A percentile compares a stretch with the other conserved stretches of the same genome.
phyloP scores from a whole-genome alignment of 2,113 vertebrate species.

The Falcunculus frontatus region DNA sequence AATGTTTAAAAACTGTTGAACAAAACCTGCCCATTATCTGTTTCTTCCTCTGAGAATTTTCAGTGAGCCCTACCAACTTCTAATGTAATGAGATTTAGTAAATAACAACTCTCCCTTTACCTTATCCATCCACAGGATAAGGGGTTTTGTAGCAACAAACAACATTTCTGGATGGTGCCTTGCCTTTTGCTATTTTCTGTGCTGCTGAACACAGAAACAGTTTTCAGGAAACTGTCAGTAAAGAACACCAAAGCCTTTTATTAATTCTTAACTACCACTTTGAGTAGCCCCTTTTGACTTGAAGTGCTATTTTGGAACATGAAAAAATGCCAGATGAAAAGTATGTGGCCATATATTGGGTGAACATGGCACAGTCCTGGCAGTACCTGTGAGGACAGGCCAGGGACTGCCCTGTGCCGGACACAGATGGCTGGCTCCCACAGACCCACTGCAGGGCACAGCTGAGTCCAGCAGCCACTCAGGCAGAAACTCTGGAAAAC shows the following conservation, averaged over 20 bases:
- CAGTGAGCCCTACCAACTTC: neutral
- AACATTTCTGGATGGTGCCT: neutral
- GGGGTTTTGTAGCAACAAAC: neutral
- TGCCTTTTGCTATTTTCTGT: neutral
- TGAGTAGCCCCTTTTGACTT: neutral
- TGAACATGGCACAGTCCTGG: neutral
- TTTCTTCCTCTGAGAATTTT: neutral
- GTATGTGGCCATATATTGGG: neutral
- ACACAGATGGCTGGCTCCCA: neutral
- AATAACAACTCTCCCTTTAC: neutral
- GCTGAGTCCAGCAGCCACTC: neutral
- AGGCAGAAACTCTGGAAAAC: neutral
- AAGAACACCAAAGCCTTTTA: neutral
- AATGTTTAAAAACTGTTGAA: neutral
- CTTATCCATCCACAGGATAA: neutral
- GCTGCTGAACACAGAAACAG: neutral
- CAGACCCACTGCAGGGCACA: neutral
- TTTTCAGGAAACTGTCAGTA: neutral
- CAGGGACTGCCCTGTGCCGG: neutral
- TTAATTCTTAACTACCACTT: neutral
- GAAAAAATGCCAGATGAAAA: neutral
- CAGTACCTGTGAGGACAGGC: neutral
- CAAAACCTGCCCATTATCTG: neutral
- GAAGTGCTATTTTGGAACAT: neutral
- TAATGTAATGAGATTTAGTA: neutral